Conservation (phyloP, 2,113 vertebrate genomes). For the Thomomys bottae region DNA sequence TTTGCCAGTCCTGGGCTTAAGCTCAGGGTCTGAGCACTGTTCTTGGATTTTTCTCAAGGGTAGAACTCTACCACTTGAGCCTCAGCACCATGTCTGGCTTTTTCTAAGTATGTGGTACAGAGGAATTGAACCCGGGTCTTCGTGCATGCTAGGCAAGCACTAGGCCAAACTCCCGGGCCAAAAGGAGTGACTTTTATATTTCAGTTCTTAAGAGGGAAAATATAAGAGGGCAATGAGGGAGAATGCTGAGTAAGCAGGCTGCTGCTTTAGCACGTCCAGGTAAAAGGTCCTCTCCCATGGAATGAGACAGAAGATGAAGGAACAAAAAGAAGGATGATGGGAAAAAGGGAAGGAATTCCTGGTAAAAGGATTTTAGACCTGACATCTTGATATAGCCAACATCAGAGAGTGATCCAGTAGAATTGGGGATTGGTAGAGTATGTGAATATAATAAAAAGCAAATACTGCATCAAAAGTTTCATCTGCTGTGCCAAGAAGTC, state of each 20-base stretch:
- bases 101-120: too few relatives aligned
- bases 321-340: too few relatives aligned
- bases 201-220: not conserved
- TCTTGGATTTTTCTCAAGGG: too few relatives aligned
- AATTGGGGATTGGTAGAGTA: not conserved
- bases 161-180: too few relatives aligned
- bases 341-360: not conserved
- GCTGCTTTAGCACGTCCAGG: not conserved
- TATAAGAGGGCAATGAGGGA: not conserved
- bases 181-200: slow-evolving; percentile 4
- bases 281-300: not conserved
- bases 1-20: too few relatives aligned
- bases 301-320: not conserved
- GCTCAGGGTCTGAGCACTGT: too few relatives aligned
- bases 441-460: not conserved
- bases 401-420: not conserved
- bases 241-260: not conserved
- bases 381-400: not conserved
- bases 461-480: not conserved
- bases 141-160: too few relatives aligned
- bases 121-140: too few relatives aligned
- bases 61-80: too few relatives aligned
- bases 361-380: not conserved
- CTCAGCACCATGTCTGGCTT: too few relatives aligned
- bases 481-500: not conserved